Conservation (phyloP, 2,888 invertebrate species). For the Zaprionus obscuricornis region DNA sequence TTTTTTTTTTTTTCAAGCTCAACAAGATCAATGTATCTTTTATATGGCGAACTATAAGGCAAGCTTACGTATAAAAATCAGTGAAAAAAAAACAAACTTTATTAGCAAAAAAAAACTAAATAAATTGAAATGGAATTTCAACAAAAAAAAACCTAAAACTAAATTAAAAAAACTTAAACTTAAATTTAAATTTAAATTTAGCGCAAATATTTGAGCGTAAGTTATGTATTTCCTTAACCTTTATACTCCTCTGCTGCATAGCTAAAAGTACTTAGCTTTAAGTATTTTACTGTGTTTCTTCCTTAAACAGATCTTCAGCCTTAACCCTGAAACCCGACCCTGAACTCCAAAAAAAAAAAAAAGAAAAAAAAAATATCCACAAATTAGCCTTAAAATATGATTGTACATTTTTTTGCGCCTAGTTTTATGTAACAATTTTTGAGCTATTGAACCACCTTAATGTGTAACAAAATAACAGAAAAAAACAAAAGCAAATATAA, state of each 20-base stretch:
- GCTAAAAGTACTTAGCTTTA: slow-evolving; percentile 44
- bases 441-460: slow-evolving; percentile 81
- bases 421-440: slow-evolving; percentile 65
- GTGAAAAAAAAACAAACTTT: slow-evolving; percentile 4
- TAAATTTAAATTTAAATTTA: slow-evolving; percentile 33
- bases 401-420: slow-evolving; percentile 72
- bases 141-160: slow-evolving; percentile 15
- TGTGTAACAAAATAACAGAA: slow-evolving; percentile 66
- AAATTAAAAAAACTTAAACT: slow-evolving; percentile 2
- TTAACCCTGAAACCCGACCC: too few species aligned
- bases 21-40: slow-evolving; percentile 42
- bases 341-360: too few species aligned
- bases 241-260: slow-evolving; percentile 33
- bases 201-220: slow-evolving; percentile 65
- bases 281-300: slow-evolving; percentile 35
- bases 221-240: slow-evolving; percentile 25
- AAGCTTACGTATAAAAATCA: slow-evolving; percentile 41
- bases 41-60: too few species aligned
- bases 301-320: too few species aligned
- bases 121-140: slow-evolving; percentile 70
- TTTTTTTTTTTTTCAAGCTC: slow-evolving; percentile 47
- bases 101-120: slow-evolving; percentile 47
- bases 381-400: slow-evolving; percentile 58
- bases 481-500: slow-evolving; percentile 27
- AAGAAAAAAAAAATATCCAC: too few species aligned